phyloP scores from a whole-genome alignment of 2,888 invertebrate genomes.

The Ophion ventricosus region DNA sequence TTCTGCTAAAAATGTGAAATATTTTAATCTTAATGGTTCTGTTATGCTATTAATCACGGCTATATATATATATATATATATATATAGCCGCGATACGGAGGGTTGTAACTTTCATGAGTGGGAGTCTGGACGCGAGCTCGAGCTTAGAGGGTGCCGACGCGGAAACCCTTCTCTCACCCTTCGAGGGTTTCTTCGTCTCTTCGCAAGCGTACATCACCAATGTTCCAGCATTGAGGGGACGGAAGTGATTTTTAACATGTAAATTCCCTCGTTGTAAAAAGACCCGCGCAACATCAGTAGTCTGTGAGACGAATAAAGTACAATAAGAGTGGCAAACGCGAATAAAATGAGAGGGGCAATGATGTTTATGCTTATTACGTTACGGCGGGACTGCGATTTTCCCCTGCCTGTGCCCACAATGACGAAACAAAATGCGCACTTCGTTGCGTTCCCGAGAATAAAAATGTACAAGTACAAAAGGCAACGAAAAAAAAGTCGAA shows the following conservation, averaged over 20 bases:
- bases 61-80: slow-evolving; percentile 4
- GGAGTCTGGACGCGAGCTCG: slow-evolving; percentile 26
- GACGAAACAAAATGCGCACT: slow-evolving; percentile 3
- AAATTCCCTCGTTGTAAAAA: slow-evolving; percentile 67
- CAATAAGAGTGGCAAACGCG: slow-evolving; percentile 12
- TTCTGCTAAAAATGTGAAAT: background rate
- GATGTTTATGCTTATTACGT: slow-evolving; percentile 48
- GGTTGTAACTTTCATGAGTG: slow-evolving; percentile 43
- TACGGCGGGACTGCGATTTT: slow-evolving; percentile 4
- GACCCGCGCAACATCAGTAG: slow-evolving; percentile 25
- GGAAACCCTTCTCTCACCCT: slow-evolving; percentile 45
- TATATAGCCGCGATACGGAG: too few species aligned
- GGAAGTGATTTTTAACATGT: slow-evolving; percentile 73
- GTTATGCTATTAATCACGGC: background rate
- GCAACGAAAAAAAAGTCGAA: slow-evolving; percentile 5
- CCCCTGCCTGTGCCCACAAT: background rate
- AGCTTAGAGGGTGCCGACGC: slow-evolving; percentile 42
- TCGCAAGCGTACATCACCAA: slow-evolving; percentile 52
- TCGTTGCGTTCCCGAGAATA: background rate
- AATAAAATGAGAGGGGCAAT: slow-evolving; percentile 31
- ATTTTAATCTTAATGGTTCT: background rate
- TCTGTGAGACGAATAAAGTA: slow-evolving; percentile 38
- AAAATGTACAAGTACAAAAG: slow-evolving; percentile 9
- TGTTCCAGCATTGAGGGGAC: slow-evolving; percentile 64
- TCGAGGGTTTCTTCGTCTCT: slow-evolving; percentile 45